Conservation (phyloP, 1,140 invertebrate species). For the Lepidotrigona ventralis region DNA sequence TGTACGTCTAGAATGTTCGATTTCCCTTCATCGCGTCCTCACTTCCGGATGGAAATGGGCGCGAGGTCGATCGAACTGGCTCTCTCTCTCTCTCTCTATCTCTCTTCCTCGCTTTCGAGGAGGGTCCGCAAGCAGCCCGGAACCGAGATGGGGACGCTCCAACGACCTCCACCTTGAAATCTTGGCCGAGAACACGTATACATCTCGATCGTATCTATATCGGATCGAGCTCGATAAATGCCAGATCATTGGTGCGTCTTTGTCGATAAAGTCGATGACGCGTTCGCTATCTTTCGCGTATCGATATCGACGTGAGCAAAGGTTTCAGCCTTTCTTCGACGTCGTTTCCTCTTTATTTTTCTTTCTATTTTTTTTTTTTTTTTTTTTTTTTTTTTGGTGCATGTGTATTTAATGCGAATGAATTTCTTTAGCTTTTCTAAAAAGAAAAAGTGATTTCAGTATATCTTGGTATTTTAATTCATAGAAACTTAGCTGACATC, state of each 20-base stretch:
- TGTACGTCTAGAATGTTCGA: constrained; percentile 58
- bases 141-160: constrained; percentile 50
- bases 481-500: no score
- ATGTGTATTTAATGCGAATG: no score
- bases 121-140: constrained; percentile 54
- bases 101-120: not conserved
- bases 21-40: constrained; percentile 64
- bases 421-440: no score
- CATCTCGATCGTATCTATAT: constrained; percentile 6
- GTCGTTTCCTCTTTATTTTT: no score
- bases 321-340: no score
- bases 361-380: no score
- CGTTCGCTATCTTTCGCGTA: not conserved
- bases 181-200: constrained; percentile 12
- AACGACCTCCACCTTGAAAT: constrained; percentile 62
- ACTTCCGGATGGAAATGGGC: constrained; percentile 68
- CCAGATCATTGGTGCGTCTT: constrained; percentile 21
- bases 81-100: not conserved
- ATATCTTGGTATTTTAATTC: no score
- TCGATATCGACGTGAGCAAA: not conserved
- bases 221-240: constrained; percentile 49
- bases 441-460: no score
- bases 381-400: no score
- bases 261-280: not conserved
- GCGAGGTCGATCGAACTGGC: constrained; percentile 62